Evolutionary conservation across 1,140 invertebrate genomes (phyloP).

Genomic region (Bombus picipes): DNA sequence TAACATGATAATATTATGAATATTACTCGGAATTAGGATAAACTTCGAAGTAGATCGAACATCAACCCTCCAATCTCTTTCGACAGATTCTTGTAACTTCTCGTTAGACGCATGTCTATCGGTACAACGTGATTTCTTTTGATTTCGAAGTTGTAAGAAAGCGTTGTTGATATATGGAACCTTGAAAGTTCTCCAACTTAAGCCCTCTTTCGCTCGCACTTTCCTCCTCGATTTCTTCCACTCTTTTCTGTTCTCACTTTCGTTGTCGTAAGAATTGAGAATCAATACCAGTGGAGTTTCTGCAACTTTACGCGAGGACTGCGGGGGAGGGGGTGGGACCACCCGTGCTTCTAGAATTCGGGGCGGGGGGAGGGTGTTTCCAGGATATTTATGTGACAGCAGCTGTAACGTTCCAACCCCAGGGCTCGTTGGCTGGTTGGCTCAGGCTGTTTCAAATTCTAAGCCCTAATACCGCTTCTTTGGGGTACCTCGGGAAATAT

Average conservation of each 20-base stretch:
- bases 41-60: background rate
- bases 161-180: slow-evolving; percentile 23
- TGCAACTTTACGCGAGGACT: slow-evolving; percentile 66
- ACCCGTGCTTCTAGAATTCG: slow-evolving; percentile 64
- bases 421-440: slow-evolving; percentile 44
- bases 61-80: background rate
- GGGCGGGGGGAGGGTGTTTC: slow-evolving; percentile 48
- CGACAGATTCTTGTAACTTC: background rate
- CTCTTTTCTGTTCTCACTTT: slow-evolving; percentile 14
- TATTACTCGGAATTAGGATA: background rate
- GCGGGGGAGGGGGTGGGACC: slow-evolving; percentile 16
- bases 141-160: background rate
- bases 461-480: slow-evolving; percentile 53
- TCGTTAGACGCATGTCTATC: background rate
- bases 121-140: background rate
- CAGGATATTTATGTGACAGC: slow-evolving; percentile 75
- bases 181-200: slow-evolving; percentile 29
- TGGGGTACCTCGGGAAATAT: slow-evolving; percentile 46
- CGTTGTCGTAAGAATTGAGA: slow-evolving; percentile 69
- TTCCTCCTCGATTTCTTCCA: background rate
- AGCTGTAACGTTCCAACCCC: slow-evolving; percentile 66
- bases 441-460: slow-evolving; percentile 68
- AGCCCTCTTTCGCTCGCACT: background rate
- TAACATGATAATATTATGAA: background rate
- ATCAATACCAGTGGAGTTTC: slow-evolving; percentile 73